These are phyloP conservation scores for Gobio occitaniae DNA, from an alignment of 2,797 vertebrate genomes.

Conservation along the genomic window DNA sequence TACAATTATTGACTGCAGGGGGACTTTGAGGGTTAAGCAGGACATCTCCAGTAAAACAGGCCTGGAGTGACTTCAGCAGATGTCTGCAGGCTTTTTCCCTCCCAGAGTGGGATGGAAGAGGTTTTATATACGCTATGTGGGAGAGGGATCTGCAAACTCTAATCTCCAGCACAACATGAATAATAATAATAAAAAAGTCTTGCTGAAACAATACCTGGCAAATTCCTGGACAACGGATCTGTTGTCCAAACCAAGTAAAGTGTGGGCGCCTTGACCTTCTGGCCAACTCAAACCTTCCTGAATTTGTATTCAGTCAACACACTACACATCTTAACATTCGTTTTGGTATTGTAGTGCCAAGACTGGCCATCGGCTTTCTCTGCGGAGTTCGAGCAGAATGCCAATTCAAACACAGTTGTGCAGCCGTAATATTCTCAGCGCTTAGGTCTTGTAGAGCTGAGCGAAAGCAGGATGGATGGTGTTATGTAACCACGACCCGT, in stretches of 20 bases:
- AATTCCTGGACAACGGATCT: slow-evolving; percentile 53
- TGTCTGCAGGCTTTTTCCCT: slow-evolving; percentile 52
- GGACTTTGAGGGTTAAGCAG: slow-evolving; percentile 37
- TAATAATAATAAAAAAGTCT: slow-evolving; percentile 53
- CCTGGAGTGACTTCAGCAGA: slow-evolving; percentile 53
- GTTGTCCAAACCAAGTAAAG: slow-evolving; percentile 67
- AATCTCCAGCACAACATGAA: slow-evolving; percentile 45
- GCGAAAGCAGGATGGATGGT: slow-evolving; percentile 47
- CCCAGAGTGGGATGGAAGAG: slow-evolving; percentile 49
- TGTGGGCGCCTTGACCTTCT: slow-evolving; percentile 52
- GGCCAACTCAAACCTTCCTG: slow-evolving; percentile 62
- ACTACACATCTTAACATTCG: slow-evolving; percentile 58
- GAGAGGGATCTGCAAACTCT: slow-evolving; percentile 52
- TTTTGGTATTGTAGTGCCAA: slow-evolving; percentile 52
- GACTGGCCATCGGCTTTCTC: slow-evolving; percentile 53
- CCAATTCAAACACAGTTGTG: slow-evolving; percentile 56
- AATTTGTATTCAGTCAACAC: slow-evolving; percentile 57
- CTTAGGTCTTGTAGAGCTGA: slow-evolving; percentile 43
- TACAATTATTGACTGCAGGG: neutral
- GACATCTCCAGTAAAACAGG: slow-evolving; percentile 44
- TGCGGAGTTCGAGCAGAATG: slow-evolving; percentile 30
- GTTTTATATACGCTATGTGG: slow-evolving; percentile 45
- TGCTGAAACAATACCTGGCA: slow-evolving; percentile 58
- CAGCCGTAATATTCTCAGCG: slow-evolving; percentile 53
- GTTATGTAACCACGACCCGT: slow-evolving; percentile 51